These are phyloP conservation scores for Myanophis thanlyinensis DNA, from an alignment of 2,113 vertebrate genomes.

Conservation along the genomic window DNA sequence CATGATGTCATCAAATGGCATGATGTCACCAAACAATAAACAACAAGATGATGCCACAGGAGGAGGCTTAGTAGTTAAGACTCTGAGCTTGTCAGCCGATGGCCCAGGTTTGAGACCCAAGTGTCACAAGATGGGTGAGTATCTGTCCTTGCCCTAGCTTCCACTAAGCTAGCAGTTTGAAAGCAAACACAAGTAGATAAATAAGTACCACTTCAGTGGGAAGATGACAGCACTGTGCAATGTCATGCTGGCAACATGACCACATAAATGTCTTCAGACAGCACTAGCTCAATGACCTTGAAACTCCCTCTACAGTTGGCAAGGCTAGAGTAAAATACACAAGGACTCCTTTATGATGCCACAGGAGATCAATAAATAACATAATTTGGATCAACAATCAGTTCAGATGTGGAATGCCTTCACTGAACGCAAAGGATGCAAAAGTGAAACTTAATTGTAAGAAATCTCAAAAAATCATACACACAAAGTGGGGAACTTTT, in stretches of 20 bases:
- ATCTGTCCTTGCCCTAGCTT: neutral
- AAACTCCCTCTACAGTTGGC: neutral
- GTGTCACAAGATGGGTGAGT: neutral
- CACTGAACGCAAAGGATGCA: neutral
- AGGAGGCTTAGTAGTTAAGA: neutral
- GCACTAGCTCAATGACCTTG: neutral
- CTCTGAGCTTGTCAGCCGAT: neutral
- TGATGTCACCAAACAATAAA: too few relatives aligned
- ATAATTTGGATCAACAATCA: neutral
- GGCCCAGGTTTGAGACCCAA: neutral
- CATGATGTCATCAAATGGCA: neutral
- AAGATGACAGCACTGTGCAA: neutral
- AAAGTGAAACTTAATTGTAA: neutral
- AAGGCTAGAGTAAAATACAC: neutral
- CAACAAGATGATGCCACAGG: neutral
- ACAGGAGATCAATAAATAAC: neutral
- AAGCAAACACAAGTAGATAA: neutral
- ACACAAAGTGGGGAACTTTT: neutral
- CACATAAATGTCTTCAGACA: neutral
- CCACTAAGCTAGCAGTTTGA: neutral
- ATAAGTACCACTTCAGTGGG: neutral
- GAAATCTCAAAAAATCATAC: neutral
- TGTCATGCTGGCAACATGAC: neutral
- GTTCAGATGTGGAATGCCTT: neutral
- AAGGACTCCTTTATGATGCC: neutral